Percentiles rank a stretch among this genome's conserved stretches.
phyloP scores from a whole-genome alignment of 2,113 vertebrate species.

The Urocynchramus pylzowi region DNA sequence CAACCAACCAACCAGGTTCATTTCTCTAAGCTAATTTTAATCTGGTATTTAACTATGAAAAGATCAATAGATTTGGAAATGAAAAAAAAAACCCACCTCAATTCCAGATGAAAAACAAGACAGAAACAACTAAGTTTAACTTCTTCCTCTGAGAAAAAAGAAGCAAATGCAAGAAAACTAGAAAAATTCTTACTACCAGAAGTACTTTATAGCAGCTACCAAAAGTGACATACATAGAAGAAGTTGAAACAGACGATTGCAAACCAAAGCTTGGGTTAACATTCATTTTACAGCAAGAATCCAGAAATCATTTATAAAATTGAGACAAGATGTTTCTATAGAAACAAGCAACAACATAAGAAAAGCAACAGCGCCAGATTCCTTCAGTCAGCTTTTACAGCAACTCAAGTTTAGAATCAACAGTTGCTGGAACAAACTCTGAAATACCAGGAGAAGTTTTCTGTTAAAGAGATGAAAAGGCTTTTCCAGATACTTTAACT shows the following conservation, averaged over 20 bases:
- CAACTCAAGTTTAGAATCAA: background rate
- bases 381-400: background rate
- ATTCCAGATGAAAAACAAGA: background rate
- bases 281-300: background rate
- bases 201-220: background rate
- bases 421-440: background rate
- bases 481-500: background rate
- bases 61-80: background rate
- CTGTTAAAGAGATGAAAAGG: background rate
- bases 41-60: background rate
- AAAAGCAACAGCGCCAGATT: background rate
- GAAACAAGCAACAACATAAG: slow-evolving; percentile 19
- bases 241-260: background rate
- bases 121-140: background rate
- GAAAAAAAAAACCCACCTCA: background rate
- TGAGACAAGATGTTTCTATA: slow-evolving; percentile 32
- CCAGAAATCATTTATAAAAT: background rate
- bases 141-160: background rate
- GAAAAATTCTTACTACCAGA: background rate
- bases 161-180: background rate
- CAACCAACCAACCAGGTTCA: background rate
- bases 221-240: background rate
- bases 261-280: background rate
- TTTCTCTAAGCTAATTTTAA: background rate
- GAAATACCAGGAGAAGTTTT: background rate